Evolutionary conservation across 2,797 vertebrate species (phyloP).

Genomic region (Tapirus indicus): DNA sequence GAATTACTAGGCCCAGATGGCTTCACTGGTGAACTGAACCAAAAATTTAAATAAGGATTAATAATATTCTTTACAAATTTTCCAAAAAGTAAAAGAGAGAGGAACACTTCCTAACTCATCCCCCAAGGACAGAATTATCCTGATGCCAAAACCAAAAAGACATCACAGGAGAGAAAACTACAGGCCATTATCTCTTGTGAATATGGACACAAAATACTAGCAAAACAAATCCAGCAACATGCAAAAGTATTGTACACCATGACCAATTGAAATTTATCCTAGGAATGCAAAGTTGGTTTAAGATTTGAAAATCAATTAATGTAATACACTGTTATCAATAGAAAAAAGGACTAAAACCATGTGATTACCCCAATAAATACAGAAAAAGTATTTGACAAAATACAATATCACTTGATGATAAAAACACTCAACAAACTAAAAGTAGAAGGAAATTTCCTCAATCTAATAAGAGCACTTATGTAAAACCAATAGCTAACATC

Average conservation of each 20-base stretch:
- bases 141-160: neutral
- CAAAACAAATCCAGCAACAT: neutral
- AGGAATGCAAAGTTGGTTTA: neutral
- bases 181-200: neutral
- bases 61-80: neutral
- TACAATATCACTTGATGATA: neutral
- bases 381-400: neutral
- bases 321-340: neutral
- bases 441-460: neutral
- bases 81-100: neutral
- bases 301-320: neutral
- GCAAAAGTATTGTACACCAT: neutral
- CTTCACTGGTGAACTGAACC: neutral
- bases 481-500: neutral
- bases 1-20: neutral
- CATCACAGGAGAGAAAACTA: neutral
- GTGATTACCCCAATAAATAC: neutral
- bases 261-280: neutral
- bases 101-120: neutral
- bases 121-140: neutral
- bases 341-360: neutral
- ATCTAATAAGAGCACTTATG: neutral
- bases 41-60: neutral
- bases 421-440: neutral
- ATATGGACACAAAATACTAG: neutral